phyloP scores from a whole-genome alignment of 2,888 invertebrate genomes.

The Nymphalis c-album region DNA sequence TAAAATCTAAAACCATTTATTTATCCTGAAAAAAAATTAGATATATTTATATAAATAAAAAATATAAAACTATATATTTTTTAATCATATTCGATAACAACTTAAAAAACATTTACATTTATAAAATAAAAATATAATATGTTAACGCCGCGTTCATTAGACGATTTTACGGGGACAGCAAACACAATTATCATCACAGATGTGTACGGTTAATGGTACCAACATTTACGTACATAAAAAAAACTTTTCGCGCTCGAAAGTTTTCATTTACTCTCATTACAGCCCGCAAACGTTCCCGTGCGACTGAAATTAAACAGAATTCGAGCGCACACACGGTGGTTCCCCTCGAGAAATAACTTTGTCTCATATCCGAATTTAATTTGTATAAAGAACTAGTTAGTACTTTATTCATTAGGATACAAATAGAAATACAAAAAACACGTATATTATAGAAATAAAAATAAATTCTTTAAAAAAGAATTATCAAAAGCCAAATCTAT shows the following conservation, averaged over 20 bases:
- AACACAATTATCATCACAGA: not conserved
- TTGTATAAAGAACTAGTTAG: slow-evolving; percentile 6
- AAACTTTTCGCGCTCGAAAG: slow-evolving; percentile 25
- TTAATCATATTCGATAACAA: no score
- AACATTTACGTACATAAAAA: slow-evolving; percentile 15
- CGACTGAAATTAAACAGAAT: slow-evolving; percentile 30
- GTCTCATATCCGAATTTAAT: slow-evolving; percentile 21
- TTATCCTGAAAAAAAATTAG: no score
- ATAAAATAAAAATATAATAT: no score
- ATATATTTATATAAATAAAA: no score
- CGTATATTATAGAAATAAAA: no score
- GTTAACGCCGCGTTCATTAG: not conserved
- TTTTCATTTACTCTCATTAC: slow-evolving; percentile 35
- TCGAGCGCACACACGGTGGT: slow-evolving; percentile 16
- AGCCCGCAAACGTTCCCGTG: slow-evolving; percentile 25
- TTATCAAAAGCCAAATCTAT: not conserved
- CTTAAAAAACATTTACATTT: no score
- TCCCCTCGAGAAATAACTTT: slow-evolving; percentile 29
- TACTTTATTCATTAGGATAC: not conserved
- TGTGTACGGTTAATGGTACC: not conserved
- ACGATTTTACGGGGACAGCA: not conserved
- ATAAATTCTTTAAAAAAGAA: no score
- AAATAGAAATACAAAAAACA: no score
- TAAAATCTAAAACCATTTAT: no score
- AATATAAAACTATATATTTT: no score